Evolutionary conservation across 2,113 vertebrate genomes (phyloP), one percentile per base, ranked within the genome.

Genomic region (Myrmecophaga tridactyla): DNA sequence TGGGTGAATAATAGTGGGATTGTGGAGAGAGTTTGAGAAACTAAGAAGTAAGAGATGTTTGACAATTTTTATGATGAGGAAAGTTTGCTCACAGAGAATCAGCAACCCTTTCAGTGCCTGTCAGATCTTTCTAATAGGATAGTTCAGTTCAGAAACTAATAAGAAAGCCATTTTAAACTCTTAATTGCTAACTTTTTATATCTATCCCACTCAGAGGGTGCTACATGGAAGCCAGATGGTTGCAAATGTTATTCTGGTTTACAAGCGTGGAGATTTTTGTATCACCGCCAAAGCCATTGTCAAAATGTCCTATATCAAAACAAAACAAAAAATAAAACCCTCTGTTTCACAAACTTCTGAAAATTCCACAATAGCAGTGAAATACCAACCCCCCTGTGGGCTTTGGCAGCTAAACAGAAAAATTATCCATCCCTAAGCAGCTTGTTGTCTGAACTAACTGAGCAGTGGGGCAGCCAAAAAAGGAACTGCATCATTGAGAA

Each of bases 331-430:
- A 97, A 95, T 94, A 96, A 97, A 97, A 96, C 95, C 41, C 90
- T 96, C 95, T 97, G 95, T 97, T 97, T 97, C 95, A 96, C 95
- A 97, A 97, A 97, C 97, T 97, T 96, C 86, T 95, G 96, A 94
- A 97, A 97, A 95, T 94, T 96, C 90, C 89, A 96, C 92, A 97
- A 95, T 96, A 97, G 96, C 94, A 91, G 70, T 96, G 90, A 97
- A 97, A 97, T 85, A 94, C 86, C 90, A 90, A 58, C 77, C 95
- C 92, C 73, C 83, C 70, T 14, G 36, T 62, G 95, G 89, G 72
- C 83, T 96, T 96, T 96, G 96, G 95, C 97, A 96, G 82, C 86
- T 94, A 77, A 95, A 56, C 89, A 76, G 86, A 96, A 97, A 97
- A 96, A 95, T 94, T 95, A 93, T 96, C 95, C 96, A 69, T 94